Evolutionary conservation across 2,797 vertebrate genomes (phyloP), one percentile per base, ranked within the genome.

Genomic region (Pogonophryne albipinna): DNA sequence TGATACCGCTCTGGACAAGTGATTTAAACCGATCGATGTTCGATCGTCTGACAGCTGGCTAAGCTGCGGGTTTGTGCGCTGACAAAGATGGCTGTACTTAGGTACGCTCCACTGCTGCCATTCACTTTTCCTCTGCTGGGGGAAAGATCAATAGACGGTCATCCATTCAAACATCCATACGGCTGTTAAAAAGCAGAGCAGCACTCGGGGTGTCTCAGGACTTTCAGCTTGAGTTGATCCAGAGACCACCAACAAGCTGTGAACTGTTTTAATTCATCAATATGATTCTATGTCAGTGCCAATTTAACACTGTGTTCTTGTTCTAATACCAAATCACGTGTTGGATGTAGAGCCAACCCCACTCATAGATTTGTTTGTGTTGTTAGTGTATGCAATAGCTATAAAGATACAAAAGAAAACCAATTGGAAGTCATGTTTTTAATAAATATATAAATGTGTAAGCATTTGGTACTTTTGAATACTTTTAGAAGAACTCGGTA

Each of bases 21-120:
- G 78, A 90, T 66, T 55, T 59, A 82, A 85, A 73, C 62, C 34
- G 15, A 53, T 85, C 76, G 0, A 83, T 86, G 77, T 80, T 76
- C 19, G 52, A 81, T 85, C 34, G 15, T 17, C 64, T 68, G 70
- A 49, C 82, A 67, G 80, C 79, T 76, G 80, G 47, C 61, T 34
- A 74, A 79, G 47, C 61, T 34, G 42, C 53, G 15, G 56, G 58
- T 72, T 57, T 71, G 5, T 42, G 57, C 49, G 50, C 20, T 53
- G 58, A 71, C 67, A 73, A 71, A 52, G 49, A 69, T 67, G 67
- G 52, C 11, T 50, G 51, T 27, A 45, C 78, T 89, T 85, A 81
- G 58, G 86, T 57, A 53, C 46, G 69, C 80, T 79, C 10, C 17
- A 23, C 71, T 23, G 55, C n/a, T 78, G 65, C 68, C 67, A 16